Base-by-base conservation (phyloP, 2,113 vertebrate genomes). In the Dascyllus trimaculatus region DNA sequence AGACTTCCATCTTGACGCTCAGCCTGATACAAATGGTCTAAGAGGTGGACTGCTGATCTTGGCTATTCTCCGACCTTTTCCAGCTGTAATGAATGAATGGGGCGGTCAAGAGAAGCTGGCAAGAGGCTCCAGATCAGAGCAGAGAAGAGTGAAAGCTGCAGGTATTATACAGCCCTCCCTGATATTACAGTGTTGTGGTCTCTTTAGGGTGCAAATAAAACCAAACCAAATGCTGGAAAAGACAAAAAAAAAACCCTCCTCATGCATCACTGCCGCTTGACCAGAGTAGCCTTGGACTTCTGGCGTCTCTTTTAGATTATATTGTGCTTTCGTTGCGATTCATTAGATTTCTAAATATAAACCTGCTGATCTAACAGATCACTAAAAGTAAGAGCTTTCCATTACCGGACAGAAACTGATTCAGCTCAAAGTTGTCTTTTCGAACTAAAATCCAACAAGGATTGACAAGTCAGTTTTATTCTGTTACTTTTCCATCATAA, bases 81-180 rank as follows among this genome's bases (percentile, higher is more conserved):
- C 56, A 43, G 71, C 43, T 79, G 58, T 84, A 88, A 89, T 88
- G 81, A 81, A 86, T 29, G 68, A 86, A 86, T 29, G 68, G 85
- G 69, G 65, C 1, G 40, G 68, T 69, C 51, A 75, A 86, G 57
- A 46, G 35, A 71, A 85, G 32, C 74, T 86, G 91, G 81, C 85
- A 91, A 71, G 29, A 57, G 69, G 25, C 45, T 73, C 68, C 48
- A 71, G 52, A 65, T 69, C 69, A 72, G 67, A 1, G 15, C 18
- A 25, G 58, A 51, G 71, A 56, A 89, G 75, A 89, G 72, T 88
- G 71, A 85, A 89, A 88, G 70, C 58, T 62, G 68, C 71, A 81
- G 75, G 48, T 74, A 57, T 80, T 60, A 71, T n/a, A 71, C 3
- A 61, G 25, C 25, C 24, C 58, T 72, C 59, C 45, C 40, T 65